A percentile compares a stretch with the other conserved stretches of the same genome.
These are phyloP conservation scores for Plagodis pulveraria DNA, from an alignment of 2,888 invertebrate genomes.

Conservation along the genomic window DNA sequence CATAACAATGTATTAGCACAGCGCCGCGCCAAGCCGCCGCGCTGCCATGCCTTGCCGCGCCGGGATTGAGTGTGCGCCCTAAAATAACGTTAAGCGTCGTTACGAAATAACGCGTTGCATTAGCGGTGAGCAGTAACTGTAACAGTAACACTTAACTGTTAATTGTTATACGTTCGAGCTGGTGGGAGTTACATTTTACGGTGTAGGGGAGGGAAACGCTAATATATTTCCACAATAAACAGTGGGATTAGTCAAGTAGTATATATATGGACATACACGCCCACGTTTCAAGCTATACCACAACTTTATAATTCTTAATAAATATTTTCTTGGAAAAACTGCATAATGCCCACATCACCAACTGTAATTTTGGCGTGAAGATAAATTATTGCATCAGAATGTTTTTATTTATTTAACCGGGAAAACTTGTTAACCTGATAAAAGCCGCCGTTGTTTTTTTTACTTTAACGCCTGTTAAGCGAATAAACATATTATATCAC, in stretches of 20 bases:
- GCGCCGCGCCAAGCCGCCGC: neutral
- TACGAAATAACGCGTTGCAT: constrained; percentile 61
- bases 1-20: constrained; percentile 29
- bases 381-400: too few species aligned
- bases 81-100: constrained; percentile 32
- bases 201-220: constrained; percentile 21
- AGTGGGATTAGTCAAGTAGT: neutral
- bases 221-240: constrained; percentile 16
- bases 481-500: too few species aligned
- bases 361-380: too few species aligned
- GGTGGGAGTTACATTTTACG: constrained; percentile 37
- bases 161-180: constrained; percentile 68
- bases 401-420: too few species aligned
- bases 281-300: too few species aligned
- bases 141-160: constrained; percentile 62
- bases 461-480: too few species aligned
- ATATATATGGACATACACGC: neutral
- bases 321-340: too few species aligned
- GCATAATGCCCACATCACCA: too few species aligned
- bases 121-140: constrained; percentile 68
- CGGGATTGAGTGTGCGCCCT: constrained; percentile 20
- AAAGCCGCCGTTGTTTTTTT: too few species aligned
- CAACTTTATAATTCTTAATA: too few species aligned
- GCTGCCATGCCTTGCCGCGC: constrained; percentile 5
- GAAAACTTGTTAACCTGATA: too few species aligned